A percentile compares a stretch with the other conserved stretches of the same genome.
Conservation (phyloP, 2,113 vertebrate species). For the Grallaria varia region DNA sequence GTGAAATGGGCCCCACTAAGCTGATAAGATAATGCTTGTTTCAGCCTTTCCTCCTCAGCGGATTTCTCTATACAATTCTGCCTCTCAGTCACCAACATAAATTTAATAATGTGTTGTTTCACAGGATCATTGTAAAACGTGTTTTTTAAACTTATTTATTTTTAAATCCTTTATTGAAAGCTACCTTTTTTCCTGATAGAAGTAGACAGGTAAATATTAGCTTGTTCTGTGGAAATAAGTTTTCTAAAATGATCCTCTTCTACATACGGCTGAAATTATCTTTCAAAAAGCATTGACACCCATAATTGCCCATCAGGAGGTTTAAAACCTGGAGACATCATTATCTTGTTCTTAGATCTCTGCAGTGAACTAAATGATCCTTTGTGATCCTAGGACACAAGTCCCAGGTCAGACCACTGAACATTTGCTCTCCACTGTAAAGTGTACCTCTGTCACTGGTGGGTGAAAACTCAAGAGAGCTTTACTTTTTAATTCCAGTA, state of each 20-base stretch:
- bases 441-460: neutral
- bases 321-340: neutral
- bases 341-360: neutral
- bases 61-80: neutral
- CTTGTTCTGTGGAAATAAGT: neutral
- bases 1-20: constrained; percentile 7
- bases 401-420: neutral
- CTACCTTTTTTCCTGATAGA: neutral
- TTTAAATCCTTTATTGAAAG: neutral
- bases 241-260: neutral
- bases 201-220: neutral
- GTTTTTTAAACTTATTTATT: neutral
- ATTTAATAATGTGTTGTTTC: neutral
- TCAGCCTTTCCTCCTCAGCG: neutral
- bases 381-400: neutral
- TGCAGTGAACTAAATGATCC: neutral
- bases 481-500: neutral
- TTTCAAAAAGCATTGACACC: neutral
- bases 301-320: neutral
- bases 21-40: neutral
- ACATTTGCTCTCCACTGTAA: neutral
- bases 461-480: neutral
- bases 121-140: neutral
- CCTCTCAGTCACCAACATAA: neutral
- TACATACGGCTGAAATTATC: neutral